phyloP scores from a whole-genome alignment of 1,140 invertebrate genomes.

The Galleria mellonella region DNA sequence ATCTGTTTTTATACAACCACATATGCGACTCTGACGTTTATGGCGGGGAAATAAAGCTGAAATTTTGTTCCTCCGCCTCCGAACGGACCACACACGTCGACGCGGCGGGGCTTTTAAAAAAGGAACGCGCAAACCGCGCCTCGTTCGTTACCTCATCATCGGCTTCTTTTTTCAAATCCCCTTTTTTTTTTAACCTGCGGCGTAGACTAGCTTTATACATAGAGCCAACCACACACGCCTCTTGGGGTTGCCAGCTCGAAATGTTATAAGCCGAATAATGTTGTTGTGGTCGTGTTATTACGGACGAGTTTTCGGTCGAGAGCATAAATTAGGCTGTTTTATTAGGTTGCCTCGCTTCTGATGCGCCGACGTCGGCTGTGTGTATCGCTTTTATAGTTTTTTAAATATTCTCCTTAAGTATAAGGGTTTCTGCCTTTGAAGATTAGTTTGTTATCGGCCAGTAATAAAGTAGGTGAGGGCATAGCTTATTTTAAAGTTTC shows the following conservation, averaged over 20 bases:
- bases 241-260: conserved; percentile 27
- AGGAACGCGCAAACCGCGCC: conserved; percentile 56
- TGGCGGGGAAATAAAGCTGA: conserved; percentile 3
- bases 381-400: conserved; percentile 42
- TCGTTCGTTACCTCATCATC: conserved; percentile 62
- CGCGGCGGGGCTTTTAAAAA: conserved; percentile 51
- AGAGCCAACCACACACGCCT: conserved; percentile 25
- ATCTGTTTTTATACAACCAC: conserved; percentile 6
- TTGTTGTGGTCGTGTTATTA: conserved; percentile 49
- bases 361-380: conserved; percentile 28
- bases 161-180: conserved; percentile 46
- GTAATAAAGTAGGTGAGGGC: conserved; percentile 49
- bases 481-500: conserved; percentile 17
- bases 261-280: conserved; percentile 44
- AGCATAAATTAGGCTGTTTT: conserved; percentile 59
- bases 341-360: conserved; percentile 44
- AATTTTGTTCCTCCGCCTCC: conserved; percentile 1
- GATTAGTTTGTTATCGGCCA: conserved; percentile 59
- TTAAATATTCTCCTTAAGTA: conserved; percentile 41
- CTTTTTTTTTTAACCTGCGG: conserved; percentile 28
- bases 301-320: conserved; percentile 27
- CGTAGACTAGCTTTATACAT: conserved; percentile 38
- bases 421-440: conserved; percentile 23
- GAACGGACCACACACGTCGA: conserved; percentile 55
- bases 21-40: conserved; percentile 14